phyloP scores from a whole-genome alignment of 2,113 vertebrate genomes.

The Sylvia atricapilla region DNA sequence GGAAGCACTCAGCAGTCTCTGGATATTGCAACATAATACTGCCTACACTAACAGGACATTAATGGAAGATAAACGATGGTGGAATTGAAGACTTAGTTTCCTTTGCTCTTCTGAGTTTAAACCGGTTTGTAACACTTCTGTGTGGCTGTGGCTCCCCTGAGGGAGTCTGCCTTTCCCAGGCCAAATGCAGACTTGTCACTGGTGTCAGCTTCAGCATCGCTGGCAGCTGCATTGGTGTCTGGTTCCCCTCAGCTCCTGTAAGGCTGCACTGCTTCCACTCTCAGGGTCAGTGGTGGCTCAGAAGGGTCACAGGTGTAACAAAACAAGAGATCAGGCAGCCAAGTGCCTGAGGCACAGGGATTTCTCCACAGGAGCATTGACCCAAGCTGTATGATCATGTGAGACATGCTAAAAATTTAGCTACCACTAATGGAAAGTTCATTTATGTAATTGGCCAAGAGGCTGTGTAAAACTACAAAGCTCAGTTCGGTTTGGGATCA shows the following conservation, averaged over 20 bases:
- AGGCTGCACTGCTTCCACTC: neutral
- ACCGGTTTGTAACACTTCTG: neutral
- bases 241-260: neutral
- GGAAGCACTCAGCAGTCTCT: neutral
- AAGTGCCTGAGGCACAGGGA: too few relatives aligned
- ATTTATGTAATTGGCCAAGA: neutral
- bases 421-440: neutral
- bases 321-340: neutral
- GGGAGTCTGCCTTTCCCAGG: neutral
- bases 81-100: neutral
- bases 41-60: neutral
- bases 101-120: neutral
- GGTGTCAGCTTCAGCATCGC: neutral
- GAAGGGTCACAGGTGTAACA: neutral
- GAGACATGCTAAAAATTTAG: neutral
- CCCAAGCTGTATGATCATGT: neutral
- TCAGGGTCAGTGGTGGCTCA: neutral
- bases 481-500: neutral
- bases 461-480: neutral
- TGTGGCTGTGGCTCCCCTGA: neutral
- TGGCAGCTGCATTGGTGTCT: neutral
- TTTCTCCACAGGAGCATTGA: neutral
- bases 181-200: neutral
- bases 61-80: neutral
- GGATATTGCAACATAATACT: neutral